These are phyloP conservation scores for Amazona guildingii DNA, from an alignment of 2,113 vertebrate species.

Conservation along the genomic window DNA sequence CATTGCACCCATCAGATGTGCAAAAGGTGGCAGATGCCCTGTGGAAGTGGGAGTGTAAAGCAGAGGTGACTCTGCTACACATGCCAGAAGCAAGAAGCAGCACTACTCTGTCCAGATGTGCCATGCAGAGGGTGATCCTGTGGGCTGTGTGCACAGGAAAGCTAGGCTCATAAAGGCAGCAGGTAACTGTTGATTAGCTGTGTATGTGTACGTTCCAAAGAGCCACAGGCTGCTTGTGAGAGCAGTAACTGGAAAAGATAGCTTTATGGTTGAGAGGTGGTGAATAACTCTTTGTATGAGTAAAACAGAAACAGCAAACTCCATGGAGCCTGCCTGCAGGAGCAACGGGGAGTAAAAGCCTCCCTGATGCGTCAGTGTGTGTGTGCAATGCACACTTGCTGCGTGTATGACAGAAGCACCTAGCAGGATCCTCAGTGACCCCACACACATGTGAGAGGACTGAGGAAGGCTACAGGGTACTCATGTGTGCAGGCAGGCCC, in stretches of 20 bases:
- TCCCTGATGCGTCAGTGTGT: neutral
- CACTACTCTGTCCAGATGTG: neutral
- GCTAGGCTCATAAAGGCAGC: neutral
- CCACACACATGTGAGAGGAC: neutral
- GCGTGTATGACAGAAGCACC: neutral
- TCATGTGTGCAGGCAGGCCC: neutral
- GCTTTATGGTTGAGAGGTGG: neutral
- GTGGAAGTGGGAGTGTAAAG: neutral
- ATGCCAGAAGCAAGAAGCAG: neutral
- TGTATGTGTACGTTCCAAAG: fast-evolving
- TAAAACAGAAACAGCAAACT: neutral
- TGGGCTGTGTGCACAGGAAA: neutral
- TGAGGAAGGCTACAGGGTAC: neutral
- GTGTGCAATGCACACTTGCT: neutral
- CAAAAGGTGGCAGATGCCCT: neutral
- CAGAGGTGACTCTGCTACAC: fast-evolving
- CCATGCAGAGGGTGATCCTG: neutral
- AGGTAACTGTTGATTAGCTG: neutral
- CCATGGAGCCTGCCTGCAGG: fast-evolving
- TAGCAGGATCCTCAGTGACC: neutral
- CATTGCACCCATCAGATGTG: fast-evolving
- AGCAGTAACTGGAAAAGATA: neutral
- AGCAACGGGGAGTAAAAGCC: neutral
- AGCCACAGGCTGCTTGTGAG: neutral
- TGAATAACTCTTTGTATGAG: neutral